Conservation (phyloP, 2,797 vertebrate species). For the Dermochelys coriacea region DNA sequence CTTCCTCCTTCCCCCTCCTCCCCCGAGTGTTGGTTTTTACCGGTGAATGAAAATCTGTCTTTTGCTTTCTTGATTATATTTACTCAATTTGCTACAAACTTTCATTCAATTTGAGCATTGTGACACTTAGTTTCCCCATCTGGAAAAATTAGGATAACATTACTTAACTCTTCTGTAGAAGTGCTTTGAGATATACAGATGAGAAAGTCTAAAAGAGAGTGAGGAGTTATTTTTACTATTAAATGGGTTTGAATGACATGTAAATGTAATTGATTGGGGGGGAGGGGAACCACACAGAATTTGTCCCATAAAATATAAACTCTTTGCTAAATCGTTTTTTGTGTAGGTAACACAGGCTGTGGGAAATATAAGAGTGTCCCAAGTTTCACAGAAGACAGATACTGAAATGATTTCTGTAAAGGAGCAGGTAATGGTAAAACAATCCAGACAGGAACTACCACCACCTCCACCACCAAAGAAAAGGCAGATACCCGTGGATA, state of each 20-base stretch:
- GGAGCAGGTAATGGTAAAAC: constrained; percentile 68
- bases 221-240: neutral
- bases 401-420: constrained; percentile 73
- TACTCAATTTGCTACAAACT: neutral
- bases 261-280: neutral
- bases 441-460: constrained; percentile 83
- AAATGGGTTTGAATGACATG: neutral
- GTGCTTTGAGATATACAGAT: neutral
- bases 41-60: neutral
- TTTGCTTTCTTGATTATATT: neutral
- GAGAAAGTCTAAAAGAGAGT: neutral
- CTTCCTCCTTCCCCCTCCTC: no score
- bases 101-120: neutral
- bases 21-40: neutral
- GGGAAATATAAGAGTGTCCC: constrained; percentile 84
- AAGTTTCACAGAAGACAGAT: constrained; percentile 81
- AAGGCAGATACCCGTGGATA: constrained; percentile 89
- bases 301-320: neutral
- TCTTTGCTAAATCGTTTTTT: constrained; percentile 29
- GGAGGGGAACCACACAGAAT: neutral
- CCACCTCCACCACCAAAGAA: constrained; percentile 92
- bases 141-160: neutral
- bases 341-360: constrained; percentile 92
- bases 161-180: neutral
- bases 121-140: neutral